Base-by-base conservation (phyloP, 2,888 invertebrate species). In the Gymnosoma rotundatum region DNA sequence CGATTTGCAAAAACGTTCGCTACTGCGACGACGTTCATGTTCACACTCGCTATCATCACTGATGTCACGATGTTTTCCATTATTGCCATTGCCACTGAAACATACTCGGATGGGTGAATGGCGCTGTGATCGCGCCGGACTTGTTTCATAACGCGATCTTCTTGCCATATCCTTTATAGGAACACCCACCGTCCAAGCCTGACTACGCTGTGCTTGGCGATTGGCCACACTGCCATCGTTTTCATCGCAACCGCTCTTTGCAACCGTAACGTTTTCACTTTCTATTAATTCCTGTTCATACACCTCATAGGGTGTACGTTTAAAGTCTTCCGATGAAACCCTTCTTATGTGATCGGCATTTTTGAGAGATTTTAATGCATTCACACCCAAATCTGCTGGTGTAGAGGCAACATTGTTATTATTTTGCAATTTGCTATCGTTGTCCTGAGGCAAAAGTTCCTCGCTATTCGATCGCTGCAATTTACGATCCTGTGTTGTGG, bases 1-100 rank as follows among this genome's bases (percentile, higher is more conserved):
- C 4, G 94, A 93, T 84, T 94, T 93, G 87, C 95, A 93, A 90
- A 95, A 94, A 70, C 95, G 92, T 89, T 95, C 95, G 88, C 93
- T 94, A 86, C 94, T 94, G 86, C 95, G 93, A 14, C 95, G 91
- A 72, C 93, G 93, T 88, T 95, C 95, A 76, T 94, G 94, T 88
- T 95, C 95, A 88, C 93, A 93, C 78, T 95, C 94, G 86, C 93
- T 93, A 78, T 93, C 93, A 70, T 92, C 91, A 86, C 92, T 90
- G 14, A 89, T 89, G 93, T 95, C 89, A 64, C 88, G 88, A 73
- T 88, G 38, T 64, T 83, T 85, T 61, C 83, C 85, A 60, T 58
- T 80, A 61, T 88, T 88, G 18, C 83, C 86, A 21, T 73, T 72
- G 14, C 78, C 81, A 18, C 80, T 85, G 54, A 80, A 56, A 32